Percentiles rank a stretch among this genome's conserved stretches.
Evolutionary conservation across 2,888 invertebrate species (phyloP).

Genomic region (Synanthedon tipuliformis): DNA sequence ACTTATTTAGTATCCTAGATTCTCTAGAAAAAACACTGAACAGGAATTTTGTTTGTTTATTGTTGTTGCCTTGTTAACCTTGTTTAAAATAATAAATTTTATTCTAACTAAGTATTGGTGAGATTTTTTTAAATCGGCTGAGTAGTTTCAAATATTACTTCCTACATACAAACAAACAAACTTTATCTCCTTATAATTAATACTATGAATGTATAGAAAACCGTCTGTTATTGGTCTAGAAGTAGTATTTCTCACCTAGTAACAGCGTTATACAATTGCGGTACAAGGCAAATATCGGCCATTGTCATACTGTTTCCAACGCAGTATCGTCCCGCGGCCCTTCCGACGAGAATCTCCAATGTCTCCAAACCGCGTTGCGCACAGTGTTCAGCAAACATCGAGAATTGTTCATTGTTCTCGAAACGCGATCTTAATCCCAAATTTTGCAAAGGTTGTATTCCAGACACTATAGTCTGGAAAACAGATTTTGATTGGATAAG

Average conservation of each 20-base stretch:
- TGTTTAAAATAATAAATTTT: too few relatives aligned
- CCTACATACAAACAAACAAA: too few relatives aligned
- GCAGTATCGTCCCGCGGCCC: slow-evolving; percentile 72
- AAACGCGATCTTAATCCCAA: slow-evolving; percentile 52
- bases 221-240: not conserved
- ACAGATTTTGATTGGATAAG: too few relatives aligned
- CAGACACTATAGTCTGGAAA: slow-evolving; percentile 65
- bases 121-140: too few relatives aligned
- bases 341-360: slow-evolving; percentile 63
- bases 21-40: too few relatives aligned
- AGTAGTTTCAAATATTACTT: too few relatives aligned
- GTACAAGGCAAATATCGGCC: slow-evolving; percentile 77
- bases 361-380: slow-evolving; percentile 31
- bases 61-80: too few relatives aligned
- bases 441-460: slow-evolving; percentile 80
- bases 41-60: too few relatives aligned
- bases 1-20: too few relatives aligned
- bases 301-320: slow-evolving; percentile 73
- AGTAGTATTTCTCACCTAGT: slow-evolving; percentile 45
- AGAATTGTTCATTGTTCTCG: slow-evolving; percentile 39
- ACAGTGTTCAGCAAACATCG: slow-evolving; percentile 63
- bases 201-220: too few relatives aligned
- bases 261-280: slow-evolving; percentile 72
- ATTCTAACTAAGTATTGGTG: too few relatives aligned
- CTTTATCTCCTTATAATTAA: too few relatives aligned